Evolutionary conservation across 1,140 invertebrate species (phyloP).

Genomic region (Drosophila eugracilis): DNA sequence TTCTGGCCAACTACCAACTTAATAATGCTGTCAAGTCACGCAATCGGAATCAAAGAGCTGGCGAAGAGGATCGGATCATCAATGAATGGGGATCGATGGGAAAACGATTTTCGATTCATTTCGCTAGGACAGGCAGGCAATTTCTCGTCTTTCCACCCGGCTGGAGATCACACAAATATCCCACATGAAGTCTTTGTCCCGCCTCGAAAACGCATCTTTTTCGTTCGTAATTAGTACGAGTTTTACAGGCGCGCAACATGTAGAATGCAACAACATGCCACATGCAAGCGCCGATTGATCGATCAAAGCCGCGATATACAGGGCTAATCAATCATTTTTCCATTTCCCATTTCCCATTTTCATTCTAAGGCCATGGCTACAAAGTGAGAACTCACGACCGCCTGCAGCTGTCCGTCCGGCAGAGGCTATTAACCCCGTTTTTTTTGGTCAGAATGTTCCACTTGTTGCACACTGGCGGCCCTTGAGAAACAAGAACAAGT

Average conservation of each 20-base stretch:
- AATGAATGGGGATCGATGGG: slow-evolving; percentile 24
- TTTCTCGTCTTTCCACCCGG: slow-evolving; percentile 23
- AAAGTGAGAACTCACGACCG: slow-evolving; percentile 82
- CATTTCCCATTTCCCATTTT: slow-evolving; percentile 42
- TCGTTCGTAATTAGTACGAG: slow-evolving; percentile 42
- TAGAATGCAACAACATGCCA: slow-evolving; percentile 37
- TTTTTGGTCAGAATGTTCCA: slow-evolving; percentile 57
- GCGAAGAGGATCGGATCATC: neutral
- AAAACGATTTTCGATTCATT: slow-evolving; percentile 25
- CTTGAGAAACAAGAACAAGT: slow-evolving; percentile 39
- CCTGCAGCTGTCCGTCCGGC: slow-evolving; percentile 62
- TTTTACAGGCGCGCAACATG: slow-evolving; percentile 46
- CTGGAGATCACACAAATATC: slow-evolving; percentile 19
- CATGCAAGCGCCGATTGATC: slow-evolving; percentile 74
- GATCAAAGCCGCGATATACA: slow-evolving; percentile 62
- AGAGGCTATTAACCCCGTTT: slow-evolving; percentile 81
- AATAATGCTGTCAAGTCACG: slow-evolving; percentile 77
- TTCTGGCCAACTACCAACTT: too few species aligned
- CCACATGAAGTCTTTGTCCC: slow-evolving; percentile 3
- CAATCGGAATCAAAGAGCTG: slow-evolving; percentile 27
- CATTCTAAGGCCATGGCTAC: neutral
- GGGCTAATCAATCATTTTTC: slow-evolving; percentile 78
- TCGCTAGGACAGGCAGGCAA: slow-evolving; percentile 13
- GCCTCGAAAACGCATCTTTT: slow-evolving; percentile 12
- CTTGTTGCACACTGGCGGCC: slow-evolving; percentile 59